Base-by-base conservation (phyloP, 2,113 vertebrate species). In the Petaurus breviceps region DNA sequence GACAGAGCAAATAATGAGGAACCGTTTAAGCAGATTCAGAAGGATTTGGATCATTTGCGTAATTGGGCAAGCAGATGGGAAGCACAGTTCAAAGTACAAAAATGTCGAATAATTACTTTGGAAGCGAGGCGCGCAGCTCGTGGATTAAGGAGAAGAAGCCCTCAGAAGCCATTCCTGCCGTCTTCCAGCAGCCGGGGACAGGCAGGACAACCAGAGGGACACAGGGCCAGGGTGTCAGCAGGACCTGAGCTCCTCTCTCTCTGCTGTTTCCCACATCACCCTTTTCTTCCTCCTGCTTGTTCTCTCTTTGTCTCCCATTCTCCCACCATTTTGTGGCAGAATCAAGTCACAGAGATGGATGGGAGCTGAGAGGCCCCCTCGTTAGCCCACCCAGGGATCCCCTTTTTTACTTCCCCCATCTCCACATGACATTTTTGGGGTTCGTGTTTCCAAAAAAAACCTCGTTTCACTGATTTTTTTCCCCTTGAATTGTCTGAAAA, bases 41-140 rank as follows among this genome's bases (percentile, higher is more conserved):
- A 96, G 96, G 97, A 97, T 97, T 96, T 97, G 96, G 97, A 97
- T 98, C 97, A 97, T 98, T 98, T 97, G 97, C 47, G 95, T 98
- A 98, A 98, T 97, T 98, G 97, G 97, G 95, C 97, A 97, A 96
- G 94, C 98, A 98, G 98, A 98, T 98, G 97, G 98, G 95, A 97
- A 97, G 97, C 97, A 97, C 95, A 97, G 97, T 98, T 97, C 97
- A 96, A 96, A 98, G 97, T 97, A 97, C 97, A 97, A 97, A 98
- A 97, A 97, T 96, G 97, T 94, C 98, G 97, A 97, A 97, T 98
- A 97, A 98, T 98, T 98, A 97, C 93, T 92, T 97, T 93, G 91
- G 96, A 94, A 96, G 94, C 95, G 94, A 98, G 97, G 94, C 96
- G 91, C 5, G 43, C 91, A 93, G 92, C 96, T 96, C 95, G 77